Evolutionary conservation across 2,113 vertebrate genomes (phyloP).

Genomic region (Pelmatolapia mariae): DNA sequence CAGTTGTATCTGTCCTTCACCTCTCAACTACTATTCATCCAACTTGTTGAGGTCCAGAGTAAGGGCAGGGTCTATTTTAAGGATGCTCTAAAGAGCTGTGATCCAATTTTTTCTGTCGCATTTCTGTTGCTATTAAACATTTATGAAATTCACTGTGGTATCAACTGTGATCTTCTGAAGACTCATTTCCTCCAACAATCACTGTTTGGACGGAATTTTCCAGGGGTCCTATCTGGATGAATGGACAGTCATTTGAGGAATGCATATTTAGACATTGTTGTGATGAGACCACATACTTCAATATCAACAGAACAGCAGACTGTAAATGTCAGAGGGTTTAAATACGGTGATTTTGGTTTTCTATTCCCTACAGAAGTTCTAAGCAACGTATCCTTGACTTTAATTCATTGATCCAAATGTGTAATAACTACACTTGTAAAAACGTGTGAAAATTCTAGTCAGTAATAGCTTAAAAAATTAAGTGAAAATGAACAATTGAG

Average conservation of each 20-base stretch:
- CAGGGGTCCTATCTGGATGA: fast-evolving
- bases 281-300: no score
- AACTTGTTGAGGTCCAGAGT: neutral
- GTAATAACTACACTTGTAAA: neutral
- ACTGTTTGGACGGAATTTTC: neutral
- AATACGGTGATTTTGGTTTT: neutral
- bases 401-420: neutral
- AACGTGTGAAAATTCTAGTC: no score
- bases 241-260: neutral
- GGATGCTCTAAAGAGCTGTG: neutral
- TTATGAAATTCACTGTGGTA: neutral
- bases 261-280: no score
- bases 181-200: neutral
- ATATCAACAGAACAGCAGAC: no score
- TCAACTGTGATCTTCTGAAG: neutral
- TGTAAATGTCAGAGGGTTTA: neutral
- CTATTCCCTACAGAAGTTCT: neutral
- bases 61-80: neutral
- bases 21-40: no score
- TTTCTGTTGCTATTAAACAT: neutral
- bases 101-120: neutral
- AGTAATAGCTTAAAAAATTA: no score
- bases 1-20: neutral
- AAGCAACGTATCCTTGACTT: neutral
- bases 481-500: no score